These are phyloP conservation scores for Echinometra lucunter DNA, from an alignment of 53 echinoderm and acorn worm genomes.

Conservation along the genomic window DNA sequence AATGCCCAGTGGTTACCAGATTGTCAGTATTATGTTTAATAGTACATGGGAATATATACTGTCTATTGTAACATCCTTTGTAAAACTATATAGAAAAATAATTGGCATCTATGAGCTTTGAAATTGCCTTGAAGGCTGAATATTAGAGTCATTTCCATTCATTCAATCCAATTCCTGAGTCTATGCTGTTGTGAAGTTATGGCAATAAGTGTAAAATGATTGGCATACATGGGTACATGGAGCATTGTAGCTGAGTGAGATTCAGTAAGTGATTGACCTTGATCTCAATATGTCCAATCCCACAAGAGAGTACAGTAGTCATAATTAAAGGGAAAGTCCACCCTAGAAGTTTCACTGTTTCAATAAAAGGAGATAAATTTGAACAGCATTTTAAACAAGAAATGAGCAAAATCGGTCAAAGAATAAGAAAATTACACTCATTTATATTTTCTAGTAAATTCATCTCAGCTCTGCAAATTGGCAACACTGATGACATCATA, in stretches of 20 bases:
- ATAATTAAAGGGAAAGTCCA: too few relatives aligned
- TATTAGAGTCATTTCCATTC: slow-evolving; percentile 3
- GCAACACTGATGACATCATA: too few relatives aligned
- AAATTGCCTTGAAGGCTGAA: slow-evolving; percentile 24
- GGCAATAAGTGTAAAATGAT: background rate
- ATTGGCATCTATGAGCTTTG: slow-evolving; percentile 1
- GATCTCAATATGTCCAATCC: background rate
- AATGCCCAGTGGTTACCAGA: too few relatives aligned
- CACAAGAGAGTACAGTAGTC: slow-evolving; percentile 31
- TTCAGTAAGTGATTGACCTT: slow-evolving; percentile 11
- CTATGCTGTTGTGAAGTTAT: background rate
- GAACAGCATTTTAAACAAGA: too few relatives aligned
- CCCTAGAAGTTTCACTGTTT: too few relatives aligned
- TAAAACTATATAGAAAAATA: background rate
- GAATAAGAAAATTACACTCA: too few relatives aligned
- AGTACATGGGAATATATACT: background rate
- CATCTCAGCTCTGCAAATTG: too few relatives aligned
- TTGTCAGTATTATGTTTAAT: too few relatives aligned
- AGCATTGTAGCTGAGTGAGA: background rate
- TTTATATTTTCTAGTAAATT: too few relatives aligned
- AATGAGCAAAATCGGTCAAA: too few relatives aligned
- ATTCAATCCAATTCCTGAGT: background rate
- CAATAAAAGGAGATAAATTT: too few relatives aligned
- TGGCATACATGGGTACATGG: background rate
- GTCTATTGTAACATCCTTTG: background rate